Base-by-base conservation (phyloP, 2,797 vertebrate species). In the Mormyrus hasselquistii region DNA sequence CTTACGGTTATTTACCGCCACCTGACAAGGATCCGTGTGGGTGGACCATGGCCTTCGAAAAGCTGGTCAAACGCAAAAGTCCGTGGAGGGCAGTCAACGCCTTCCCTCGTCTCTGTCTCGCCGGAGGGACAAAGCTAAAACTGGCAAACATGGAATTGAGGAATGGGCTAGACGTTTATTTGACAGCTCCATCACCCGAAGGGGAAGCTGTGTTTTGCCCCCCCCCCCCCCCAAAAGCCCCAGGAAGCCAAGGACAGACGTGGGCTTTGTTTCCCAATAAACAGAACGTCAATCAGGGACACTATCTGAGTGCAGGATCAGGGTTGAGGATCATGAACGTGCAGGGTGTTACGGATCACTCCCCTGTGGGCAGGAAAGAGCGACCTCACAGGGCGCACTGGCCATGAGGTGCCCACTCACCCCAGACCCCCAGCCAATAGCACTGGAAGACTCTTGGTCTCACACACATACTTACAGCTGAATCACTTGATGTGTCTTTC, bases 241-340 rank as follows among this genome's bases (percentile, higher is more conserved):
- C n/a, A 19, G 65, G 84, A 52, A 79, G 76, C 29, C 0, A 2
- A 10, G 6, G 73, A 29, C 25, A 19, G 34, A 69, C 52, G 19
- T 41, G 50, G 25, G 88, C 52, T 55, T 53, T 79, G 65, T 79
- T 22, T 76, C 12, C 19, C 53, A 86, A 88, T 91, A 92, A 92
- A 93, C 91, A 92, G 1, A 4, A 41, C 57, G 89, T 91, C 90
- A 90, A 19, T 91, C 88, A 92, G 62, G n/a, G 22, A 8, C 76
- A 14, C 29, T 89, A 90, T 93, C 90, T 88, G 19, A 86, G 16
- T 25, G 87, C 38, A 82, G 34, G 69, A 91, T 91, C 92, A 44
- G 87, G 12, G 38, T 9, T 65, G 65, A 65, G n/a, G 25, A 87
- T 50, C 8, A 2, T 76, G n/a, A 55, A 87, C 22, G 82, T 86